These are phyloP conservation scores for Brachionus paranguensis DNA, from an alignment of 1,140 invertebrate species.

Conservation along the genomic window DNA sequence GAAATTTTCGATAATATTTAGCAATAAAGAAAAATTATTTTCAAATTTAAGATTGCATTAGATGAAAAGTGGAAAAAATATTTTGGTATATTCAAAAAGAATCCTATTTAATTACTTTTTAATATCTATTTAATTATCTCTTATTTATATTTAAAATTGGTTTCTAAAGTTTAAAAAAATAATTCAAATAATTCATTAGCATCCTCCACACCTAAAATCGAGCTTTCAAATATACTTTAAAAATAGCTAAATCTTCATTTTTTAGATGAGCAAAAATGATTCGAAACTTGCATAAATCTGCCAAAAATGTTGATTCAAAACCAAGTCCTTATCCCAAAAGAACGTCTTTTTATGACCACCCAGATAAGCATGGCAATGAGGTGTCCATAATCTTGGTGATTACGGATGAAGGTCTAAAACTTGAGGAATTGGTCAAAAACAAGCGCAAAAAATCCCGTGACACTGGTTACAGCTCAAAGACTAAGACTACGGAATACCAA, in stretches of 20 bases:
- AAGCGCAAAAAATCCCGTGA: neutral
- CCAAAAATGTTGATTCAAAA: neutral
- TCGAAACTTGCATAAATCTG: neutral
- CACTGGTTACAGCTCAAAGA: neutral
- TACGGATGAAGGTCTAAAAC: conserved; percentile 9
- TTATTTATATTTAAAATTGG: neutral
- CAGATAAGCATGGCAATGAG: neutral
- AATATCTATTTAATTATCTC: neutral
- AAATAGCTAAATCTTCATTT: neutral
- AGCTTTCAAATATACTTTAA: neutral
- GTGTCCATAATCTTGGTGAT: conserved; percentile 8
- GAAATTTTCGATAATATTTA: neutral
- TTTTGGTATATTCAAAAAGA: neutral
- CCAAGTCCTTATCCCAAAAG: neutral
- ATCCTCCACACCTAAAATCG: neutral
- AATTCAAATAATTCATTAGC: neutral
- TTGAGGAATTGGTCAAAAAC: neutral
- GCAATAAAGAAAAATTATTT: neutral
- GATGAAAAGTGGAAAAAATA: neutral
- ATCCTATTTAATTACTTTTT: neutral
- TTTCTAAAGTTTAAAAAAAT: neutral
- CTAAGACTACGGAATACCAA: neutral
- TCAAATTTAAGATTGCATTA: neutral
- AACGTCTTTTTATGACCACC: neutral
- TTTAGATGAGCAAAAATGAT: neutral